Evolutionary conservation across 2,797 vertebrate genomes (phyloP), one percentile per base, ranked within the genome.

Genomic region (Hafferia zeledoni): DNA sequence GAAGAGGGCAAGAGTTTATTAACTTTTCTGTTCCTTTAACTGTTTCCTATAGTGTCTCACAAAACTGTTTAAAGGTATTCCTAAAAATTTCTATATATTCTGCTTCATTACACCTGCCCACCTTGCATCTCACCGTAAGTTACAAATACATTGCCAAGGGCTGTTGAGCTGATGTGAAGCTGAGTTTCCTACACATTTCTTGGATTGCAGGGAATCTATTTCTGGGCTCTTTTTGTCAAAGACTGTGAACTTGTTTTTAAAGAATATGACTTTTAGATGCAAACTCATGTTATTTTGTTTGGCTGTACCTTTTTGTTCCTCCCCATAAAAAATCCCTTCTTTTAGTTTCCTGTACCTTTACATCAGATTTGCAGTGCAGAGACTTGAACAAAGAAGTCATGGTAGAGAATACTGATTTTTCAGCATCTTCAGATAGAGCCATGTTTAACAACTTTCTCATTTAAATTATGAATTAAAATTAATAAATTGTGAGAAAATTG

Each of bases 401-500:
- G 24, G 33, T 74, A 53, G 16, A 83, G 41, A 88, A 88, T 65
- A 86, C 18, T 75, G 61, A 95, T 94, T 93, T 94, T 86, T 93
- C 64, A 81, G 31, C 20, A 52, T 10, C 25, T 71, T 76, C 75
- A 72, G 16, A 49, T 28, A 46, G 8, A 94, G 33, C 30, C 13
- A 76, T 74, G 63, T 87, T 95, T 61, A 94, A 92, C 83, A 92
- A 89, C 4, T 11, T 93, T 67, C 27, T 89, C 13, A 22, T 92
- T 78, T 95, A 72, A 97, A 83, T 90, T 96, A 94, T 93, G 52
- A 91, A 95, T 92, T 67, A 86, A 95, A 95, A 95, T 94, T n/a
- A 91, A 93, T 90, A 95, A 83, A 50, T 92, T 86, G 89, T 91
- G 76, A 87, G 46, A 87, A 95, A 94, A 95, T 77, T 61, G 4